Percentiles rank a stretch among this genome's conserved stretches.
Conservation (phyloP, 2,113 vertebrate genomes). For the Mormyrus lacerda region DNA sequence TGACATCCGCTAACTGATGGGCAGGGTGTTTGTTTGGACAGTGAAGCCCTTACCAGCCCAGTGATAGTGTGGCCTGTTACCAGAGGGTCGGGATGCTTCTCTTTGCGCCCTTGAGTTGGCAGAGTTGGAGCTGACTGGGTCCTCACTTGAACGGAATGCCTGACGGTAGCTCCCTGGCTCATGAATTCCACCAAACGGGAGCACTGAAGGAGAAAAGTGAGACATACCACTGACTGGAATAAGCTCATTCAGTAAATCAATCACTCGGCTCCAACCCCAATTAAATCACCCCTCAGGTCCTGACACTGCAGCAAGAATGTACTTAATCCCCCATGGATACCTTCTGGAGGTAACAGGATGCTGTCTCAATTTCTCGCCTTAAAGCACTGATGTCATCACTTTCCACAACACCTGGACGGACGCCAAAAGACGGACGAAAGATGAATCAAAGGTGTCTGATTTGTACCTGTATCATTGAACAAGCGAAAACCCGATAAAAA, state of each 20-base stretch:
- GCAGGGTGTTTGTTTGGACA: neutral
- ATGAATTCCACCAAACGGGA: neutral
- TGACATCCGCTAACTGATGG: neutral
- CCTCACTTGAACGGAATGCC: neutral
- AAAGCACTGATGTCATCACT: constrained; percentile 64
- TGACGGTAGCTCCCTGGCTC: neutral
- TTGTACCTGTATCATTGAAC: neutral
- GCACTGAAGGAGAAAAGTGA: neutral
- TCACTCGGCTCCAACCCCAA: neutral
- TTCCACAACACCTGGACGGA: constrained; percentile 68
- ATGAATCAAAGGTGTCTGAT: neutral
- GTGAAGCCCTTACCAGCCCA: neutral
- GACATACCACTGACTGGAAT: neutral
- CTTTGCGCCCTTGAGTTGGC: neutral
- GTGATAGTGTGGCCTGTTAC: neutral
- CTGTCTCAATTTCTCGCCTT: constrained; percentile 63
- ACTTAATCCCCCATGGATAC: constrained; percentile 35
- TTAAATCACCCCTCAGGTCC: neutral
- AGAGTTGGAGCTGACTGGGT: neutral
- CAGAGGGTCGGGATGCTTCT: neutral
- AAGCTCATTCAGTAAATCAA: neutral
- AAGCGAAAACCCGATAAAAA: neutral
- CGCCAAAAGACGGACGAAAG: constrained; percentile 14
- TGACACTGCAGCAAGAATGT: neutral
- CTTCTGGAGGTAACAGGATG: constrained; percentile 64